phyloP scores from a whole-genome alignment of 2,888 invertebrate species.

The Hirtodrosophila confusa region DNA sequence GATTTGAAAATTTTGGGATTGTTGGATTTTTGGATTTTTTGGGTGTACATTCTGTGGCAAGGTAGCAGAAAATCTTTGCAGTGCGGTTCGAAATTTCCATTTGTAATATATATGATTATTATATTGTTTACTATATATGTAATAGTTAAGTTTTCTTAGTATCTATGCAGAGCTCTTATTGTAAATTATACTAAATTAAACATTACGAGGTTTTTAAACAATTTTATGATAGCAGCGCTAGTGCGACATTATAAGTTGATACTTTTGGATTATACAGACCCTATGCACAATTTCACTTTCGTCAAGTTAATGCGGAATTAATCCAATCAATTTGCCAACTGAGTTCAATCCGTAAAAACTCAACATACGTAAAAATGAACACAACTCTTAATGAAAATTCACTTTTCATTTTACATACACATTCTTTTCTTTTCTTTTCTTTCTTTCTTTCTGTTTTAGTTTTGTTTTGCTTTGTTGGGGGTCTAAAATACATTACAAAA shows the following conservation, averaged over 20 bases:
- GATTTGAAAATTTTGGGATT: slow-evolving; percentile 11
- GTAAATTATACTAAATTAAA: slow-evolving; percentile 71
- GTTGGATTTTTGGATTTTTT: slow-evolving; percentile 10
- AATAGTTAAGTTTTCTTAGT: slow-evolving; percentile 70
- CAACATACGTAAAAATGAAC: too few relatives aligned
- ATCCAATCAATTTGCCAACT: too few relatives aligned
- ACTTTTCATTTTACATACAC: neutral
- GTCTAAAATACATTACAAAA: slow-evolving; percentile 44
- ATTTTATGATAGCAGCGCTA: slow-evolving; percentile 45
- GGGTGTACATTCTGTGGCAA: slow-evolving; percentile 63
- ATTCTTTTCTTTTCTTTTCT: slow-evolving; percentile 10
- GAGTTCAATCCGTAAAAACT: too few relatives aligned
- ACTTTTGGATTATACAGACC: slow-evolving; percentile 25
- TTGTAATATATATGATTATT: slow-evolving; percentile 46
- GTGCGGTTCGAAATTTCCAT: slow-evolving; percentile 53
- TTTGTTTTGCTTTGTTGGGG: slow-evolving; percentile 16
- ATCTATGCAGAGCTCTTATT: slow-evolving; percentile 28
- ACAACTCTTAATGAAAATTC: slow-evolving; percentile 1
- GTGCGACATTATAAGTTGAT: slow-evolving; percentile 32
- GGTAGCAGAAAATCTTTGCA: slow-evolving; percentile 69
- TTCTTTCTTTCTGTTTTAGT: neutral
- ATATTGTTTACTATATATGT: slow-evolving; percentile 37
- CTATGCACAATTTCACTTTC: too few relatives aligned
- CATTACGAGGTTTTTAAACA: slow-evolving; percentile 69
- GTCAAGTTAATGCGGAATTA: too few relatives aligned